These are phyloP conservation scores for Trachelus troglodyta DNA, from an alignment of 2,888 invertebrate genomes.

Conservation along the genomic window DNA sequence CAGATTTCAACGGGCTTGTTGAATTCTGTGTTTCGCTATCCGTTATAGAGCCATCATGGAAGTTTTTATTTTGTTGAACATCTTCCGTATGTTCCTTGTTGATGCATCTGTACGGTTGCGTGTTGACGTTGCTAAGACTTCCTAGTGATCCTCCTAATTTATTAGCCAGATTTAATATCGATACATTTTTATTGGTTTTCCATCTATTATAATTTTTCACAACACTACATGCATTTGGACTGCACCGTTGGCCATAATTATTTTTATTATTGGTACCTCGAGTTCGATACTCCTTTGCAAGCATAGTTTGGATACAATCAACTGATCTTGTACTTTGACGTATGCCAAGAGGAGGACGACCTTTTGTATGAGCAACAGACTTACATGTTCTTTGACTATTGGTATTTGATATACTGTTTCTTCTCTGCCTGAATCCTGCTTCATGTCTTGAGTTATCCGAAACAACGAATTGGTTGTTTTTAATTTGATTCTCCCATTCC, in stretches of 20 bases:
- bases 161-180: slow-evolving; percentile 33
- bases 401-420: slow-evolving; percentile 34
- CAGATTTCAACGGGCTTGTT: slow-evolving; percentile 33
- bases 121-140: slow-evolving; percentile 30
- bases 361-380: slow-evolving; percentile 32
- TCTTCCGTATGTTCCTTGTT: slow-evolving; percentile 10
- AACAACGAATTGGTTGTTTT: slow-evolving; percentile 29
- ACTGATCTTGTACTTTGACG: slow-evolving; percentile 47
- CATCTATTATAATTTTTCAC: slow-evolving; percentile 14
- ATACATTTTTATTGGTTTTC: slow-evolving; percentile 27
- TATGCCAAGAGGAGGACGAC: slow-evolving; percentile 22
- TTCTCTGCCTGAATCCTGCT: slow-evolving; percentile 25
- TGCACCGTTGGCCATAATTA: slow-evolving; percentile 12
- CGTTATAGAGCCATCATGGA: slow-evolving; percentile 10
- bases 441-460: slow-evolving; percentile 21
- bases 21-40: slow-evolving; percentile 19
- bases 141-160: slow-evolving; percentile 45
- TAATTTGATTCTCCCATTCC: slow-evolving; percentile 50
- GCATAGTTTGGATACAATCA: slow-evolving; percentile 51
- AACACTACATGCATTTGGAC: background rate
- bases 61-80: slow-evolving; percentile 14
- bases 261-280: slow-evolving; percentile 26
- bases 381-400: slow-evolving; percentile 30
- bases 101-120: slow-evolving; percentile 22
- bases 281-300: slow-evolving; percentile 38